Base-by-base conservation (phyloP, 2,888 invertebrate genomes). In the Melitaea athalia region DNA sequence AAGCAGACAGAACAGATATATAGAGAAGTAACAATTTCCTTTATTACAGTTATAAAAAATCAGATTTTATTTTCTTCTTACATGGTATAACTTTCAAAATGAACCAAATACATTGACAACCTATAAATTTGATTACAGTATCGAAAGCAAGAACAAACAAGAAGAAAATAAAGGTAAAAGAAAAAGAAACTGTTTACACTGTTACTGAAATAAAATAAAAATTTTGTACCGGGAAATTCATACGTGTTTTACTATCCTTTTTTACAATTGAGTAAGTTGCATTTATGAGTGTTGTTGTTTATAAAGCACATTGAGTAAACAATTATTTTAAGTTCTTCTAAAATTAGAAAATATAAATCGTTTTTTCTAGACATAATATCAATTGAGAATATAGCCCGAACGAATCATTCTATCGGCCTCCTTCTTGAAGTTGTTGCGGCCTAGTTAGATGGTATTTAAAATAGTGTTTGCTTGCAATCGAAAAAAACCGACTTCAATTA, bases 121-220 rank as follows among this genome's bases (percentile, higher is more conserved):
- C 82, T 83, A 77, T 81, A 86, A 86, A 88, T 85, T 84, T 85
- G 85, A 88, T 88, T 87, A 89, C 82, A 72, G 79, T 80, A 86
- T 88, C 83, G 85, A 85, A 83, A 42, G 42, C 38, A 88, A 86
- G 81, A 86, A 86, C 85, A 88, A 87, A 87, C 83, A 87, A 76
- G 79, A 83, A 83, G 82, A 83, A 88, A 87, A 88, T 87, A 86
- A 86, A 81, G 81, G 81, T 78, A 61, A 57, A 57, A 57, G 38
- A 15, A 57, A 57, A 42, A 57, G 38, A 57, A 57, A 57, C 42
- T 42, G 57, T 57, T 38, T 57, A 57, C 57, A 42, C 33, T 57
- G 73, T 73, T 81, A 84, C 63, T 81, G 47, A 49, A 85, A 84
- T 80, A 75, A 77, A 82, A 83, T 82, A 81, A 82, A 4, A 84